phyloP scores from a whole-genome alignment of 2,888 invertebrate species.

The Miltochrista miniata region DNA sequence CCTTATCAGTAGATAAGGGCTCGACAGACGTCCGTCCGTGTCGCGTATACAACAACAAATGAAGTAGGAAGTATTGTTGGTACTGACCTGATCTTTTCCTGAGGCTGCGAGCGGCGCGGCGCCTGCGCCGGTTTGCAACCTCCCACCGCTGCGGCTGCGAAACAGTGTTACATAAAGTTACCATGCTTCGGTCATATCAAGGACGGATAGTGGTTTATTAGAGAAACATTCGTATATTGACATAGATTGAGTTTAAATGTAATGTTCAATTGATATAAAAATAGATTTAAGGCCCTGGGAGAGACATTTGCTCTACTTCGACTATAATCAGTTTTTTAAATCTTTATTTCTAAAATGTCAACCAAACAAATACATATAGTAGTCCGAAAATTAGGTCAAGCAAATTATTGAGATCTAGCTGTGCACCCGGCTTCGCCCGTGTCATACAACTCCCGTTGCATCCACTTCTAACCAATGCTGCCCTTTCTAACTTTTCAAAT shows the following conservation, averaged over 20 bases:
- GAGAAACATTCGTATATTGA: conserved; percentile 1
- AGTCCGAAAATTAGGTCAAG: too few relatives aligned
- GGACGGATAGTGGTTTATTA: conserved; percentile 15
- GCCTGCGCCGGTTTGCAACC: conserved; percentile 68
- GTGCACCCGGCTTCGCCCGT: too few relatives aligned
- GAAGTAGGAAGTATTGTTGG: conserved; percentile 60
- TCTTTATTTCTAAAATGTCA: too few relatives aligned
- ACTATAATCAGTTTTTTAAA: too few relatives aligned
- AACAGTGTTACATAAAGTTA: conserved; percentile 70
- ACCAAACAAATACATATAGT: too few relatives aligned
- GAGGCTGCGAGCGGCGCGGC: conserved; percentile 62
- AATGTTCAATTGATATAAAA: not conserved
- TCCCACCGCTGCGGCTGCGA: conserved; percentile 75
- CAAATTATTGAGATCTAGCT: too few relatives aligned
- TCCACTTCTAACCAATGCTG: too few relatives aligned
- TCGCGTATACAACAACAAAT: conserved; percentile 58
- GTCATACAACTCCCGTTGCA: too few relatives aligned
- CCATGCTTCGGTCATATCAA: conserved; percentile 42
- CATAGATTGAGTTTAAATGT: conserved; percentile 2
- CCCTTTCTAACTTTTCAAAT: too few relatives aligned
- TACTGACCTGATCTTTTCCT: conserved; percentile 75
- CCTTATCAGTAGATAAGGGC: conserved; percentile 26
- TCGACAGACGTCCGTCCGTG: conserved; percentile 50
- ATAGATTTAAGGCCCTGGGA: too few relatives aligned
- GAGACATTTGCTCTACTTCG: too few relatives aligned